A percentile compares a stretch with the other conserved stretches of the same genome.
Evolutionary conservation across 2,888 invertebrate genomes (phyloP).

Genomic region (Drosophila kanekoi): DNA sequence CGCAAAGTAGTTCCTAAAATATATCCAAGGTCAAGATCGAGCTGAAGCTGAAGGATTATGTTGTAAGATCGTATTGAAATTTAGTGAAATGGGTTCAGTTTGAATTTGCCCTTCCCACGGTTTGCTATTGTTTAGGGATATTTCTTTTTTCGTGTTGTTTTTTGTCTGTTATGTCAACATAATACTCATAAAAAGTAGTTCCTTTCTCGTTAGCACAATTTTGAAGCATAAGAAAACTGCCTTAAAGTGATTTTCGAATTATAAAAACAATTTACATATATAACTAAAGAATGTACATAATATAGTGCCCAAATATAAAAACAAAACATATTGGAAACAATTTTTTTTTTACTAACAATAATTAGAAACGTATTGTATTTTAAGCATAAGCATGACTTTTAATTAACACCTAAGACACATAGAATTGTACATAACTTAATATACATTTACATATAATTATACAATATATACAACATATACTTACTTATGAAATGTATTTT

Average conservation of each 20-base stretch:
- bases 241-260: slow-evolving; percentile 78
- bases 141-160: not conserved
- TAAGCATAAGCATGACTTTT: slow-evolving; percentile 71
- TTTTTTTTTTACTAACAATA: slow-evolving; percentile 72
- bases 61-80: not conserved
- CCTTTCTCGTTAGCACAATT: slow-evolving; percentile 65
- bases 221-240: slow-evolving; percentile 71
- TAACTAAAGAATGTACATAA: slow-evolving; percentile 62
- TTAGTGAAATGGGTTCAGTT: slow-evolving; percentile 8
- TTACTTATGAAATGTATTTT: slow-evolving; percentile 39
- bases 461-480: slow-evolving; percentile 27
- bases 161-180: slow-evolving; percentile 7
- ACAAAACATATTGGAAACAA: slow-evolving; percentile 41
- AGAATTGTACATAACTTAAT: slow-evolving; percentile 55
- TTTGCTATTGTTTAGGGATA: slow-evolving; percentile 14
- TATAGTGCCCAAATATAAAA: slow-evolving; percentile 52
- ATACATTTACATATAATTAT: slow-evolving; percentile 44
- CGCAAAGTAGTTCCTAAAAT: slow-evolving; percentile 62
- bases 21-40: slow-evolving; percentile 22
- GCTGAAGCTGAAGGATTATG: slow-evolving; percentile 8
- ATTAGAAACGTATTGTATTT: slow-evolving; percentile 61
- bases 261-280: slow-evolving; percentile 50
- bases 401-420: slow-evolving; percentile 55
- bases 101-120: slow-evolving; percentile 5
- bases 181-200: slow-evolving; percentile 47